Evolutionary conservation across 2,113 vertebrate species (phyloP), one percentile per base, ranked within the genome.

Genomic region (Microtus oregoni): DNA sequence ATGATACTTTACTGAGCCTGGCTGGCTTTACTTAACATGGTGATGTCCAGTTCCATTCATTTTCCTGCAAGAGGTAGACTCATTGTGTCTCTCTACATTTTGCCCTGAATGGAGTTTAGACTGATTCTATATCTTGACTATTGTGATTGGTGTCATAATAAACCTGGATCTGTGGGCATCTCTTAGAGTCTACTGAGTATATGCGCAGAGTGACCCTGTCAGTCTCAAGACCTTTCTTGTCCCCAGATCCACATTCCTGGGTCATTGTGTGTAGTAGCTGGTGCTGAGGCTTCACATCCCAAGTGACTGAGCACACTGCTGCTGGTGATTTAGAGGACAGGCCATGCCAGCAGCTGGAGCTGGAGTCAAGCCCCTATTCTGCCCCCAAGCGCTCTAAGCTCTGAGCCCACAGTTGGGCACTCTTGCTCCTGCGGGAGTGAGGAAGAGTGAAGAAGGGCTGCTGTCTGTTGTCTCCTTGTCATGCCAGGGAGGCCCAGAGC

Each of bases 331-430:
- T 32, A 78, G n/a, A 86, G 7, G 22, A 41, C 73, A 85, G 8
- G 2, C 75, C 24, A 30, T 6, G 4, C 0, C 0, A 26, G 67
- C 28, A 72, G 41, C n/a, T 4, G 14, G 2, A 52, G 50, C 44
- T 44, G 44, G 90, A 30, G 30, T 83, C 72, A 47, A 41, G 72
- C 11, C 58, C 24, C 10, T 2, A 9, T 41, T 78, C 90, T 52
- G 7, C 26, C 26, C 58, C 35, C 1, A 26, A 4, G 2, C 10
- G 20, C 78, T 47, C 78, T 47, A 65, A 47, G 12, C 52, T 72
- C 41, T 35, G 6, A n/a, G 24, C 35, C 14, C 0, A 0, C 0
- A 50, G 11, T 22, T 67, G 22, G 2, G 30, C 26, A 1, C 47
- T 28, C 92, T 78, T 35, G 28, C 20, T 0, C 28, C 65, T 47